These are phyloP conservation scores for Eupithecia centaureata DNA, from an alignment of 2,888 invertebrate species.

Conservation along the genomic window DNA sequence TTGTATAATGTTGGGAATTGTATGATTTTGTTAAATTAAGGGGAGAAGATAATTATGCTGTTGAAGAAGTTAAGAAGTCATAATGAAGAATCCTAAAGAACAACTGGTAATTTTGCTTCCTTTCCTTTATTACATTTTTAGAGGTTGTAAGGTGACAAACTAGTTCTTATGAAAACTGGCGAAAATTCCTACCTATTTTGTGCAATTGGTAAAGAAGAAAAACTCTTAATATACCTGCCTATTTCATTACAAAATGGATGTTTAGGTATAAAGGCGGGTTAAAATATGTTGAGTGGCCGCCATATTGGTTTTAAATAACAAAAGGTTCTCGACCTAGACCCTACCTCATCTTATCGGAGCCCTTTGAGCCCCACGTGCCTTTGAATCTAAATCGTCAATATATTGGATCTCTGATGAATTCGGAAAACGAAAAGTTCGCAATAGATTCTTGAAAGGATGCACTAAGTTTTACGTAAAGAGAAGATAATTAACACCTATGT, in stretches of 20 bases:
- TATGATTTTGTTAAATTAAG: slow-evolving; percentile 8
- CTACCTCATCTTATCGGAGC: slow-evolving; percentile 26
- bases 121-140: not conserved
- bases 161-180: no score
- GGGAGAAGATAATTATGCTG: not conserved
- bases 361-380: slow-evolving; percentile 27
- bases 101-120: no score
- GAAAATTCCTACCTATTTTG: no score
- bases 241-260: not conserved
- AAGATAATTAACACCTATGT: not conserved
- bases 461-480: not conserved
- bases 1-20: slow-evolving; percentile 14
- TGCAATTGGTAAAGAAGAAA: no score
- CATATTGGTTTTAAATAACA: slow-evolving; percentile 25
- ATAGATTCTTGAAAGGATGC: slow-evolving; percentile 20
- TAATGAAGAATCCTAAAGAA: no score
- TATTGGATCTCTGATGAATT: slow-evolving; percentile 28
- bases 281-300: not conserved
- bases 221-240: not conserved
- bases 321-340: slow-evolving; percentile 28
- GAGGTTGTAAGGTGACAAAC: no score
- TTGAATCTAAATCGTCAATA: slow-evolving; percentile 32
- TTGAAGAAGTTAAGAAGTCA: not conserved
- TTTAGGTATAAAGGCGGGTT: not conserved
- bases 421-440: slow-evolving; percentile 10